Percentiles rank a stretch among this genome's conserved stretches.
Conservation (phyloP, 2,797 vertebrate genomes). For the Tamandua tetradactyla region DNA sequence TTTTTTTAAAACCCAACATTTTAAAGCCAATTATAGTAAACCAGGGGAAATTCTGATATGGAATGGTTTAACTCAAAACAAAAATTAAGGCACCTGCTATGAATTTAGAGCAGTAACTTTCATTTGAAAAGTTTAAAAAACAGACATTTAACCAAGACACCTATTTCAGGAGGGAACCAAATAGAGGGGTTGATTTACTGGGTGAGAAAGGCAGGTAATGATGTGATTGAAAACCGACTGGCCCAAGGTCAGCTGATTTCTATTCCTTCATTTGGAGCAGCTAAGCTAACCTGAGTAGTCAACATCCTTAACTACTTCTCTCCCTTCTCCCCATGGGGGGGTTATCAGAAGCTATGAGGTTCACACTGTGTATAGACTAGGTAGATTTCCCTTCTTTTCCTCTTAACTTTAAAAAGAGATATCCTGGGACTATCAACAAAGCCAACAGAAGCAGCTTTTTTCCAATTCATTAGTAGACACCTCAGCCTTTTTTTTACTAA, state of each 20-base stretch:
- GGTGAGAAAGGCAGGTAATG: too few relatives aligned
- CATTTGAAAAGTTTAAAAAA: constrained; percentile 78
- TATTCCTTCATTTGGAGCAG: too few relatives aligned
- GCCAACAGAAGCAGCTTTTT: constrained; percentile 59
- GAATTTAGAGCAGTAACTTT: constrained; percentile 56
- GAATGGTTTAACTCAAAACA: constrained; percentile 46
- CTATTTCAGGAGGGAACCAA: too few relatives aligned
- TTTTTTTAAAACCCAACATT: too few relatives aligned
- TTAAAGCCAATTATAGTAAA: constrained; percentile 71
- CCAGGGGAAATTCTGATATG: not conserved
- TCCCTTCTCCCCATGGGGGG: not conserved
- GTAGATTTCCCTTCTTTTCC: constrained; percentile 71
- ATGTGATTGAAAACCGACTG: too few relatives aligned
- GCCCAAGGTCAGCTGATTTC: too few relatives aligned
- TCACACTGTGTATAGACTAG: constrained; percentile 45
- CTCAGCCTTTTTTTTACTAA: too few relatives aligned
- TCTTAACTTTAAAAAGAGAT: constrained; percentile 67
- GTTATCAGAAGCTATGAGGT: constrained; percentile 43
- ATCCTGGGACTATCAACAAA: constrained; percentile 71
- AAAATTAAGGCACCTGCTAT: constrained; percentile 63
- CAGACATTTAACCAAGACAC: constrained; percentile 50
- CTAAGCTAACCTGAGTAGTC: too few relatives aligned
- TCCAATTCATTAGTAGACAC: constrained; percentile 33
- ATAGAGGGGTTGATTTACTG: too few relatives aligned
- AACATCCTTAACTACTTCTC: too few relatives aligned